A percentile compares a stretch with the other conserved stretches of the same genome.
Conservation (phyloP, 2,888 invertebrate genomes). For the Sinodicranocentrus sp. region DNA sequence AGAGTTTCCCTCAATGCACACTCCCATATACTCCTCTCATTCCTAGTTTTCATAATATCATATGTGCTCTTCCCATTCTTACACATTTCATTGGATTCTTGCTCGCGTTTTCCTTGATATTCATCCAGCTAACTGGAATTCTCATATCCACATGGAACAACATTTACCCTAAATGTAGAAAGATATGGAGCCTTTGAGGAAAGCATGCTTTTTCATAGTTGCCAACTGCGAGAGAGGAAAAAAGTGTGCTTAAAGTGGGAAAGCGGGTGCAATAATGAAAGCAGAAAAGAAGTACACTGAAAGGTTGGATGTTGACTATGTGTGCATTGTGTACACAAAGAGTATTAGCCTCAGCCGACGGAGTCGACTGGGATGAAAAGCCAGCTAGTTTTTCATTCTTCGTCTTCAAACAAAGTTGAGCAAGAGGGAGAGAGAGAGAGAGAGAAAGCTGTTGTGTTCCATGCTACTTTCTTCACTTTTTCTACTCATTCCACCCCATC, state of each 20-base stretch:
- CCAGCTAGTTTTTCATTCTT: constrained; percentile 1
- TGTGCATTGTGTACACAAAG: constrained; percentile 48
- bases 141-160: constrained; percentile 29
- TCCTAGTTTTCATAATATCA: background rate
- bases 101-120: constrained; percentile 31
- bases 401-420: constrained; percentile 25
- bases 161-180: constrained; percentile 21
- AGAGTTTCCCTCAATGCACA: background rate
- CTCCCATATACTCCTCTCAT: background rate
- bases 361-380: constrained; percentile 9
- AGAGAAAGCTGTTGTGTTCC: constrained; percentile 22
- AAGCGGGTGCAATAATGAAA: constrained; percentile 45
- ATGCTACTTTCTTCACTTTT: constrained; percentile 18
- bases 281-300: constrained; percentile 34
- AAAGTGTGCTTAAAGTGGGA: constrained; percentile 20
- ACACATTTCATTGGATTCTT: constrained; percentile 43
- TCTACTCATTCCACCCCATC: constrained; percentile 49
- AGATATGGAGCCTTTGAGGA: background rate
- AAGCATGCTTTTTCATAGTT: too few species aligned
- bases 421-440: too few species aligned
- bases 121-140: constrained; percentile 14
- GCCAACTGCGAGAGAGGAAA: background rate
- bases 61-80: background rate
- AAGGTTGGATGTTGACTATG: constrained; percentile 40
- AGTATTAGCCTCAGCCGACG: background rate